Percentiles rank a stretch among this genome's conserved stretches.
phyloP scores from a whole-genome alignment of 2,113 vertebrate species.

The Motacilla alba region DNA sequence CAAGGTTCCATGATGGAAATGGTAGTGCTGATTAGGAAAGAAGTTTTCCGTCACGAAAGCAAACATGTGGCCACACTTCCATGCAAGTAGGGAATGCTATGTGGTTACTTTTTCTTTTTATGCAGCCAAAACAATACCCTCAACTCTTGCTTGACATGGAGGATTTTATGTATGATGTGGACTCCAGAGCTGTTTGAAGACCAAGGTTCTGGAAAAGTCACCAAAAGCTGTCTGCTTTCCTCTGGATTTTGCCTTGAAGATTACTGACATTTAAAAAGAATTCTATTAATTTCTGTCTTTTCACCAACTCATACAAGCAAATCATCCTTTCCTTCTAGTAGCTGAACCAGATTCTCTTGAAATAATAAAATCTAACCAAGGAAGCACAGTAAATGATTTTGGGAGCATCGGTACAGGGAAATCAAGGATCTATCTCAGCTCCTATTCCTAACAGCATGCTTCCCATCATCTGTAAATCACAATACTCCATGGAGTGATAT shows the following conservation, averaged over 20 bases:
- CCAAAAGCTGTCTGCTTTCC: not conserved
- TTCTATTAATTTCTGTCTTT: not conserved
- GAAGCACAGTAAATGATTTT: not conserved
- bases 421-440: not conserved
- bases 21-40: not conserved
- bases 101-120: not conserved
- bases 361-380: not conserved
- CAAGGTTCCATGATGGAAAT: constrained; percentile 1
- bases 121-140: not conserved
- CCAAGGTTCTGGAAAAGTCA: not conserved
- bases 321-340: not conserved
- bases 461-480: not conserved
- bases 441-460: not conserved
- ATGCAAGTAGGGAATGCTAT: not conserved
- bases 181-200: not conserved
- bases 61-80: not conserved
- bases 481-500: not conserved
- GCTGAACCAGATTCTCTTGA: not conserved
- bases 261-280: not conserved
- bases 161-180: not conserved
- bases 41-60: not conserved
- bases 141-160: not conserved
- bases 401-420: rapidly evolving
- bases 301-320: not conserved
- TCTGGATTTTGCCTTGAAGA: not conserved